phyloP scores from a whole-genome alignment of 2,888 invertebrate species.

The Chymomyza amoena region DNA sequence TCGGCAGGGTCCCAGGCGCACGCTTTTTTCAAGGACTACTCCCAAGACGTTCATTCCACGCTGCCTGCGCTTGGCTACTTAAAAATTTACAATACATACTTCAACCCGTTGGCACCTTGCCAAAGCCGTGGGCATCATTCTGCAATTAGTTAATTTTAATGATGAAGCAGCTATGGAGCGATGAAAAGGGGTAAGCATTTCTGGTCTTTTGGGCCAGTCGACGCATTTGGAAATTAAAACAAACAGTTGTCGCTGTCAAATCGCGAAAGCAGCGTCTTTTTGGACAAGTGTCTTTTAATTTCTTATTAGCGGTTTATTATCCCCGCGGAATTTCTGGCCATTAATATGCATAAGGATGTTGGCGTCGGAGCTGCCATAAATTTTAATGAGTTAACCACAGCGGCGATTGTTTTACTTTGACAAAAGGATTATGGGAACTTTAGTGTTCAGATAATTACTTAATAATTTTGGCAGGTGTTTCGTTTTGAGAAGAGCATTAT shows the following conservation, averaged over 20 bases:
- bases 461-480: constrained; percentile 68
- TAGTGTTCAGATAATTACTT: constrained; percentile 63
- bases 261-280: constrained; percentile 11
- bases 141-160: constrained; percentile 68
- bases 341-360: constrained; percentile 61
- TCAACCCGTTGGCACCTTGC: constrained; percentile 45
- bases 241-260: constrained; percentile 56
- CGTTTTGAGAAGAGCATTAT: constrained; percentile 21
- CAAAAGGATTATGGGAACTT: constrained; percentile 52
- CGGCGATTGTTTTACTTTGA: constrained; percentile 11
- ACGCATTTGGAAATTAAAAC: constrained; percentile 45
- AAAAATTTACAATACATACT: constrained; percentile 38
- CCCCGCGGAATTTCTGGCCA: constrained; percentile 63
- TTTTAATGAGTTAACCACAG: constrained; percentile 62
- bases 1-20: constrained; percentile 33
- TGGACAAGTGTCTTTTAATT: constrained; percentile 68
- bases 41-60: constrained; percentile 50
- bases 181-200: background rate
- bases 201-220: background rate
- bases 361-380: constrained; percentile 57
- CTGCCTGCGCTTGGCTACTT: constrained; percentile 35
- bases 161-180: background rate
- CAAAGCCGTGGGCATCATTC: constrained; percentile 53
- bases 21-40: constrained; percentile 26
- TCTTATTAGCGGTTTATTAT: constrained; percentile 72